Evolutionary conservation across 2,113 vertebrate species (phyloP).

Genomic region (Plestiodon gilberti): DNA sequence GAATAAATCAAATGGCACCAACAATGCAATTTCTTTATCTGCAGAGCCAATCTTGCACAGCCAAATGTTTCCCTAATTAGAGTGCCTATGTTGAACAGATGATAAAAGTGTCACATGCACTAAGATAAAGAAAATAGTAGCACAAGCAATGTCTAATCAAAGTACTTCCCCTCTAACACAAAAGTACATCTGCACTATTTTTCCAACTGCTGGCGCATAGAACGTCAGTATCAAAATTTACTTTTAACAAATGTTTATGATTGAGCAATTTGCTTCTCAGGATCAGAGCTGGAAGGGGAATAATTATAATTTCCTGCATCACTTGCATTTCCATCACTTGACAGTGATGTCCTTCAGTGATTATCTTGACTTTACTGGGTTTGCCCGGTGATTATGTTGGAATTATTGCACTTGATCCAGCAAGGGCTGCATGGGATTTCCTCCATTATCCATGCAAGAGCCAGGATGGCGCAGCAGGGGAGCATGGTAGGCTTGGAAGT

Average conservation of each 20-base stretch:
- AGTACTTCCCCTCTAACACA: constrained; percentile 23
- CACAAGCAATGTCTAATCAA: constrained; percentile 47
- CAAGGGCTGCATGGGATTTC: neutral
- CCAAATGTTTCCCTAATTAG: constrained; percentile 66
- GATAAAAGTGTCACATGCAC: constrained; percentile 52
- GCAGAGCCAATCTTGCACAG: constrained; percentile 57
- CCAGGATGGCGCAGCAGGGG: neutral
- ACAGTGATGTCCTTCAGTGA: neutral
- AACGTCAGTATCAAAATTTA: neutral
- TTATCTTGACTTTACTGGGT: constrained; percentile 6
- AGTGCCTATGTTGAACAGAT: constrained; percentile 42
- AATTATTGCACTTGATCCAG: neutral
- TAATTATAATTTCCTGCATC: neutral
- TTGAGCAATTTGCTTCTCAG: neutral
- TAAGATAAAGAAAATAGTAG: constrained; percentile 37
- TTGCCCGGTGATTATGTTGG: neutral
- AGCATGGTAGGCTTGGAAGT: neutral
- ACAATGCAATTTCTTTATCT: constrained; percentile 65
- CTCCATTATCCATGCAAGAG: neutral
- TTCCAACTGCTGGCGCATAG: neutral
- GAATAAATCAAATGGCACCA: constrained; percentile 66
- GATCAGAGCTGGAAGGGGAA: neutral
- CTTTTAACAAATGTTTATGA: neutral
- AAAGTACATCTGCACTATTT: constrained; percentile 24
- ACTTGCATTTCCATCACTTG: neutral